Percentiles rank a stretch among this genome's conserved stretches.
phyloP scores from a whole-genome alignment of 1,140 invertebrate genomes.

The Bursaphelenchus mucronatus region DNA sequence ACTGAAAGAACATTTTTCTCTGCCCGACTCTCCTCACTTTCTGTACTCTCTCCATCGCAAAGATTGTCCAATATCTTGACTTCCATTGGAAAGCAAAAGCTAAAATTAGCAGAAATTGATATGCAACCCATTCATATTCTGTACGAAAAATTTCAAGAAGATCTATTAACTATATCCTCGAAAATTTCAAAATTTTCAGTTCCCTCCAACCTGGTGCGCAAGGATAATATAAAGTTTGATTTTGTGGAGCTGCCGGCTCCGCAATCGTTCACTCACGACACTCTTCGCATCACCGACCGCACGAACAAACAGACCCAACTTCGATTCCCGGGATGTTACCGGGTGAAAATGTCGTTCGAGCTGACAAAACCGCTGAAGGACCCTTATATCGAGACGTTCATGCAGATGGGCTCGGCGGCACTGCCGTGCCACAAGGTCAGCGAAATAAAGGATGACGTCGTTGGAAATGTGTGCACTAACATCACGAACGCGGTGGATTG shows the following conservation, averaged over 20 bases:
- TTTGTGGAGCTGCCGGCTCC: neutral
- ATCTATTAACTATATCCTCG: neutral
- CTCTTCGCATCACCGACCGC: slow-evolving; percentile 9
- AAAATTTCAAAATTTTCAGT: slow-evolving; percentile 6
- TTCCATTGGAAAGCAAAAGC: too few species aligned
- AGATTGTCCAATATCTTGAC: too few species aligned
- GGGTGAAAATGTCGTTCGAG: slow-evolving; percentile 17
- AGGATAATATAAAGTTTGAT: slow-evolving; percentile 11
- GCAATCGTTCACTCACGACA: slow-evolving; percentile 17
- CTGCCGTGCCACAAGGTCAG: slow-evolving; percentile 10
- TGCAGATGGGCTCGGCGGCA: slow-evolving; percentile 13
- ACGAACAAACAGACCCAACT: neutral
- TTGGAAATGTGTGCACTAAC: slow-evolving; percentile 22
- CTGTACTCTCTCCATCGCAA: too few species aligned
- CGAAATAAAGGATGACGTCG: too few species aligned
- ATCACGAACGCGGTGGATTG: slow-evolving; percentile 16
- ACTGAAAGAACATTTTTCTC: too few species aligned
- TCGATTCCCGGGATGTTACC: slow-evolving; percentile 25
- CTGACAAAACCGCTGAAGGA: slow-evolving; percentile 7
- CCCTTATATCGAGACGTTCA: slow-evolving; percentile 30
- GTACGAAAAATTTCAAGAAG: too few species aligned
- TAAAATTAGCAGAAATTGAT: too few species aligned
- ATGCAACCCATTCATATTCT: too few species aligned
- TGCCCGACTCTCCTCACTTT: too few species aligned
- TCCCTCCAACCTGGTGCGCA: slow-evolving; percentile 20